These are phyloP conservation scores for Leuctra nigra DNA, from an alignment of 2,888 invertebrate genomes.

Conservation along the genomic window DNA sequence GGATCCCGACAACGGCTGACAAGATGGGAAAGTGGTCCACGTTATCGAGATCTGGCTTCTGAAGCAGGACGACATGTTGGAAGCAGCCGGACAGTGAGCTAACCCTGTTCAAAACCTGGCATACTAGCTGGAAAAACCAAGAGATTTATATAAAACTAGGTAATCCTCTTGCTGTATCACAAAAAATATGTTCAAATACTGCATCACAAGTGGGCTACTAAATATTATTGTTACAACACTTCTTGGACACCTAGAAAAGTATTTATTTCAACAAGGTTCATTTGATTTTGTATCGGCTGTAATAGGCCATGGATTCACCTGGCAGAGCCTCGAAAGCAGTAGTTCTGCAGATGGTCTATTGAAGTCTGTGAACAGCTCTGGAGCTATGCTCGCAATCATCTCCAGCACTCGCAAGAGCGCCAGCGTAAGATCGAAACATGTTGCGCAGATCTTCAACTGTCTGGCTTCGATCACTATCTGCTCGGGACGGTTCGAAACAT, in stretches of 20 bases:
- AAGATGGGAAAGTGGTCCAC: constrained; percentile 63
- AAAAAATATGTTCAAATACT: no score
- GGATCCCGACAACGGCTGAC: constrained; percentile 56
- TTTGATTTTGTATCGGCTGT: no score
- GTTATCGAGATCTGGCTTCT: constrained; percentile 54
- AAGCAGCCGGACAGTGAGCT: constrained; percentile 65
- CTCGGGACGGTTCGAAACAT: constrained; percentile 50
- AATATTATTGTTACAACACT: no score
- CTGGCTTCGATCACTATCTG: constrained; percentile 61
- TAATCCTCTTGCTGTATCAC: no score
- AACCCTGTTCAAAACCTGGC: constrained; percentile 71
- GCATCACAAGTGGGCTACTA: no score
- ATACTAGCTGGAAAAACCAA: constrained; percentile 51
- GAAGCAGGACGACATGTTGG: constrained; percentile 54
- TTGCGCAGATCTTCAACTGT: constrained; percentile 73
- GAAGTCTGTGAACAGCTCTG: constrained; percentile 57
- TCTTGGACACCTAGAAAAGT: no score
- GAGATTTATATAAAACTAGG: background rate
- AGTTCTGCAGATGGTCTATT: constrained; percentile 62
- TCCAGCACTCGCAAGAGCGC: constrained; percentile 71
- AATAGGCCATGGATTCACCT: constrained; percentile 43
- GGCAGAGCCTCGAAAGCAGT: constrained; percentile 61
- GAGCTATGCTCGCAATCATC: constrained; percentile 63
- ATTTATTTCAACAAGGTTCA: no score
- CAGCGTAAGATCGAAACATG: constrained; percentile 75